These are phyloP conservation scores for Cyprinella venusta DNA, from an alignment of 2,797 vertebrate genomes.

Conservation along the genomic window DNA sequence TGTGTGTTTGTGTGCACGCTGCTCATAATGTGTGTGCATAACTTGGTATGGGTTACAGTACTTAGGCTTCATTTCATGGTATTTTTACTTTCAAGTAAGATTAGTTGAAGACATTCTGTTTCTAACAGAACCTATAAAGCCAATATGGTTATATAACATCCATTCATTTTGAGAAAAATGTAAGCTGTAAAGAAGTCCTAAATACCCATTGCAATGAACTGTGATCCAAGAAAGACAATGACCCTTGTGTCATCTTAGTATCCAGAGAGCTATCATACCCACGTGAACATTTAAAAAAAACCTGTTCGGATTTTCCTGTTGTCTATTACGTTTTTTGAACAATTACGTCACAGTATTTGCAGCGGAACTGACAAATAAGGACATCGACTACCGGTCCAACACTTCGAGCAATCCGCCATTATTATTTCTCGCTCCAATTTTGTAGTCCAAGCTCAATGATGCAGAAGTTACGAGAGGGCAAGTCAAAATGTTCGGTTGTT, in stretches of 20 bases:
- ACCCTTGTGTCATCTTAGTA: not conserved
- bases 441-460: too few relatives aligned
- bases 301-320: too few relatives aligned
- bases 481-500: too few relatives aligned
- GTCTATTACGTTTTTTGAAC: too few relatives aligned
- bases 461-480: too few relatives aligned
- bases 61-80: not conserved
- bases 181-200: constrained; percentile 64
- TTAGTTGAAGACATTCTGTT: constrained; percentile 6
- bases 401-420: too few relatives aligned
- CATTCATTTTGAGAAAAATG: constrained; percentile 61
- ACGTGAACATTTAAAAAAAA: too few relatives aligned
- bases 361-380: too few relatives aligned
- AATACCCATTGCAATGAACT: constrained; percentile 42
- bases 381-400: too few relatives aligned
- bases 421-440: too few relatives aligned
- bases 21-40: not conserved
- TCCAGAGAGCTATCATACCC: not conserved
- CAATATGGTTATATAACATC: constrained; percentile 58
- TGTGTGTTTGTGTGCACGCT: not conserved
- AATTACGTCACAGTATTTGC: too few relatives aligned
- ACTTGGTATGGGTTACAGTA: not conserved
- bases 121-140: constrained; percentile 50
- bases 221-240: constrained; percentile 29
- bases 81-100: not conserved